A percentile compares a stretch with the other conserved stretches of the same genome.
Evolutionary conservation across 2,888 invertebrate genomes (phyloP).

Genomic region (Lydus trimaculatus): DNA sequence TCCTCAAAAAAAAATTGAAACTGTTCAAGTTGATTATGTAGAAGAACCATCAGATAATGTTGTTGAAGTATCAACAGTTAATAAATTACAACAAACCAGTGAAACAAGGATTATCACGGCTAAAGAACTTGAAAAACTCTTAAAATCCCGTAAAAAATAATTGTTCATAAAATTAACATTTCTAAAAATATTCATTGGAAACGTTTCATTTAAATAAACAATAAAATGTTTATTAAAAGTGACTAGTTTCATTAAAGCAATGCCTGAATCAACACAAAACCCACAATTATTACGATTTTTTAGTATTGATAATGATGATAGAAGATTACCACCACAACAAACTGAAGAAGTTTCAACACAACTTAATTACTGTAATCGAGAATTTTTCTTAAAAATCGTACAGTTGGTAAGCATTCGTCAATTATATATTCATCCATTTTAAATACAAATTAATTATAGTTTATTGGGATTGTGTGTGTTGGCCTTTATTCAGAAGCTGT

Average conservation of each 20-base stretch:
- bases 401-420: constrained; percentile 42
- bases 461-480: constrained; percentile 43
- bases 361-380: constrained; percentile 10
- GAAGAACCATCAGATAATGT: no score
- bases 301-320: constrained; percentile 37
- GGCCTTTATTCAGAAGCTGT: constrained; percentile 48
- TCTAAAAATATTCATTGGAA: not conserved
- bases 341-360: not conserved
- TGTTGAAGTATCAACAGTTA: not conserved
- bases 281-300: constrained; percentile 29
- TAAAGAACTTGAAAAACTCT: not conserved
- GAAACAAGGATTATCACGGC: constrained; percentile 34
- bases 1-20: no score
- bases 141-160: not conserved
- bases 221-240: not conserved
- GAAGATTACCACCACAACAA: not conserved
- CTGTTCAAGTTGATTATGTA: not conserved
- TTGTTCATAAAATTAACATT: not conserved
- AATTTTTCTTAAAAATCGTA: constrained; percentile 44
- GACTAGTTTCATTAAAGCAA: not conserved
- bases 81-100: constrained; percentile 27
- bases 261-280: not conserved
- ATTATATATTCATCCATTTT: not conserved
- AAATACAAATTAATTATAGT: constrained; percentile 36
- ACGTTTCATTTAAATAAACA: not conserved